Conservation (phyloP, 2,888 invertebrate species). For the Taphrorychus bicolor region DNA sequence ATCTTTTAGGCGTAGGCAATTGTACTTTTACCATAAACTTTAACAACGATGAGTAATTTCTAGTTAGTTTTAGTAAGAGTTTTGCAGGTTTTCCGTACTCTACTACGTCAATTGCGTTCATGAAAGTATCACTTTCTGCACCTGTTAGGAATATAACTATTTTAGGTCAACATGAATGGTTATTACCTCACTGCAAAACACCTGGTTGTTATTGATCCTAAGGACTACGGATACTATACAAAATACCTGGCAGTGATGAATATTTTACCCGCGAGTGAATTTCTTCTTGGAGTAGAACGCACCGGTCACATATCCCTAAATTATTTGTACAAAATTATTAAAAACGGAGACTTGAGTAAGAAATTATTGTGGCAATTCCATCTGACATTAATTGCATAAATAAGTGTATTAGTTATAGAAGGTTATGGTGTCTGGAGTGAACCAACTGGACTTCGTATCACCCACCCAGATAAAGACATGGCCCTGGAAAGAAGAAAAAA, state of each 20-base stretch:
- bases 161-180: too few species aligned
- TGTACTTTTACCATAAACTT: too few species aligned
- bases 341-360: conserved; percentile 8
- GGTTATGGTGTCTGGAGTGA: conserved; percentile 42
- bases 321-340: conserved; percentile 19
- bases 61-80: too few species aligned
- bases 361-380: background rate
- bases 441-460: conserved; percentile 16
- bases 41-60: too few species aligned
- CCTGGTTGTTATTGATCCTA: background rate
- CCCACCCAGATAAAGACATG: conserved; percentile 13
- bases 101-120: too few species aligned
- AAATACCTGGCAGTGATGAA: background rate
- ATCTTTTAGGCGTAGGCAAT: too few species aligned
- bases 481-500: conserved; percentile 34
- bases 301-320: background rate
- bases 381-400: background rate
- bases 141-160: too few species aligned
- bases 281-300: conserved; percentile 7
- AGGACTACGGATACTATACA: background rate
- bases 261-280: conserved; percentile 17
- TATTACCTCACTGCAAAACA: background rate
- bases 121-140: too few species aligned
- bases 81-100: too few species aligned
- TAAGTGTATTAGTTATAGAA: conserved; percentile 39